These are phyloP conservation scores for Anthopleura sola DNA, from an alignment of 64 coral and sea anemone genomes.

Conservation along the genomic window DNA sequence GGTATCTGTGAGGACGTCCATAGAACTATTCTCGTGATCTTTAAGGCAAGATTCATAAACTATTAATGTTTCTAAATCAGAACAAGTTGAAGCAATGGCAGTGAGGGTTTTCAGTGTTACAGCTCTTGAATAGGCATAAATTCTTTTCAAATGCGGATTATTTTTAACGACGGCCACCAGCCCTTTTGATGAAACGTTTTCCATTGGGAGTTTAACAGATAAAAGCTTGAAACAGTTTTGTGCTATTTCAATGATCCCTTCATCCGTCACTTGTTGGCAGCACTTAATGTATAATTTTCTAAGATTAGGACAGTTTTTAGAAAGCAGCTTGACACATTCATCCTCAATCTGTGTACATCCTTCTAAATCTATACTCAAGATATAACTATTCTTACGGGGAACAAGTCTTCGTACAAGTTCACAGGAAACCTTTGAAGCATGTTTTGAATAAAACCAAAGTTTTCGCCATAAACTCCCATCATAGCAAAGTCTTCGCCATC, in stretches of 20 bases:
- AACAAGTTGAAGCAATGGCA: constrained; percentile 47
- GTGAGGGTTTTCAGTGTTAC: constrained; percentile 69
- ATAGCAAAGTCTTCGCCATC: constrained; percentile 81
- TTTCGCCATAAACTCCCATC: constrained; percentile 87
- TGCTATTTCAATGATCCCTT: constrained; percentile 69
- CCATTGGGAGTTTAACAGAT: constrained; percentile 67
- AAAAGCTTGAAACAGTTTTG: constrained; percentile 68
- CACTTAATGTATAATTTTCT: constrained; percentile 65
- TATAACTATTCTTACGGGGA: constrained; percentile 60
- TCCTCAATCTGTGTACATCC: constrained; percentile 64
- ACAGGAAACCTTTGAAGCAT: constrained; percentile 59
- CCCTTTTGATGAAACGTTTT: constrained; percentile 80
- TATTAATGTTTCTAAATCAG: constrained; percentile 65
- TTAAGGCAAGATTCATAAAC: constrained; percentile 89
- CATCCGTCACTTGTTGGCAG: constrained; percentile 76
- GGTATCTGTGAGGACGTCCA: constrained; percentile 65
- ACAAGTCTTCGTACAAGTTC: constrained; percentile 57
- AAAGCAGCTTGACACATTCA: constrained; percentile 53
- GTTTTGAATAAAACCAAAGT: constrained; percentile 51
- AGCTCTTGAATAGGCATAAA: constrained; percentile 80
- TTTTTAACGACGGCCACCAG: constrained; percentile 71
- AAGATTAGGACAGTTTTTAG: constrained; percentile 74
- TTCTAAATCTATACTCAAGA: constrained; percentile 74
- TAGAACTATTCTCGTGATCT: constrained; percentile 61
- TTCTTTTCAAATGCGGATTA: constrained; percentile 56